phyloP scores from a whole-genome alignment of 2,113 vertebrate species.

The Oreotragus oreotragus region DNA sequence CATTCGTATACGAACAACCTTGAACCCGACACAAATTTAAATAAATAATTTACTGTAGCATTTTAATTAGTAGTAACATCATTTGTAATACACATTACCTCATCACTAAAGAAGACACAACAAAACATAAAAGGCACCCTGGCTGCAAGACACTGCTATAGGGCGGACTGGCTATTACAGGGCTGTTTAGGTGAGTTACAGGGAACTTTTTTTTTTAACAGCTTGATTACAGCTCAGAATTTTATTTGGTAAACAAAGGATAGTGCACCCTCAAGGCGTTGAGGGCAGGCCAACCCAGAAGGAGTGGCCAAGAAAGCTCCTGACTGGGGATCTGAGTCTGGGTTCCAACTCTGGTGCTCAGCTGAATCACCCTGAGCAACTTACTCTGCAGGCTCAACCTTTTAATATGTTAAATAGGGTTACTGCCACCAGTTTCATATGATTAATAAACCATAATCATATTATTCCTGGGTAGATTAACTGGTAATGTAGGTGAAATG shows the following conservation, averaged over 20 bases:
- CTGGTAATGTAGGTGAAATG: slow-evolving; percentile 7
- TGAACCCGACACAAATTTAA: not conserved
- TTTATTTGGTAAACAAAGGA: not conserved
- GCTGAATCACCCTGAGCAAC: not conserved
- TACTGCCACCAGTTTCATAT: not conserved
- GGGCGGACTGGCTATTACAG: not conserved
- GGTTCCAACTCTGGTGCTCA: not conserved
- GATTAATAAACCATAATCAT: not conserved
- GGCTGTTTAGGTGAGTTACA: not conserved
- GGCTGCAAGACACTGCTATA: not conserved
- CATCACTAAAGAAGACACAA: not conserved
- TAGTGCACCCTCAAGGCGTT: not conserved
- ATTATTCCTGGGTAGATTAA: not conserved
- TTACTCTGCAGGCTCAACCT: not conserved
- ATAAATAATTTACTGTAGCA: not conserved
- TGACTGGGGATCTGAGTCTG: not conserved
- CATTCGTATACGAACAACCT: not conserved
- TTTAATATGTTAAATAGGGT: not conserved
- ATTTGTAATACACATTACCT: not conserved
- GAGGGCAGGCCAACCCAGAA: not conserved
- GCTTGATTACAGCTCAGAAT: not conserved
- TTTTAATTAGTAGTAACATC: not conserved
- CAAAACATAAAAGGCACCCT: not conserved
- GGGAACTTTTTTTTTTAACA: not conserved
- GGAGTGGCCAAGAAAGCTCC: not conserved